phyloP scores from a whole-genome alignment of 2,888 invertebrate genomes.

The Drosophila meridiana region DNA sequence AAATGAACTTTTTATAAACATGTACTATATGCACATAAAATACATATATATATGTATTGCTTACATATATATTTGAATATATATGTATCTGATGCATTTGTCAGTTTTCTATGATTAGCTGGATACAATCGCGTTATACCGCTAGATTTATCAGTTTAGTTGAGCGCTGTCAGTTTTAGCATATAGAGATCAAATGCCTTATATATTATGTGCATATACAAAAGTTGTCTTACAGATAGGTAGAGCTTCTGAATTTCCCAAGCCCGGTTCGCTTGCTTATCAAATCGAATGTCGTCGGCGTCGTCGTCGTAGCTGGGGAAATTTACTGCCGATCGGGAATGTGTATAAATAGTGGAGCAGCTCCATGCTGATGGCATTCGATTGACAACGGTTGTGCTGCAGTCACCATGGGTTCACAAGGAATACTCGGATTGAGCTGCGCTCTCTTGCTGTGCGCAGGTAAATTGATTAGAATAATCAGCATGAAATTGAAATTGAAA shows the following conservation, averaged over 20 bases:
- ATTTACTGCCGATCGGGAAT: constrained; percentile 8
- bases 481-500: not conserved
- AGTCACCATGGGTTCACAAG: constrained; percentile 34
- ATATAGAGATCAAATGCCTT: constrained; percentile 13
- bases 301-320: constrained; percentile 29
- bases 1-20: not conserved
- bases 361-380: constrained; percentile 22
- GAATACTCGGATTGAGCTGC: constrained; percentile 33
- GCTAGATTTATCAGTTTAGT: constrained; percentile 16
- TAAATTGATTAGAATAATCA: constrained; percentile 9
- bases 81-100: not conserved
- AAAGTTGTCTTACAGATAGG: constrained; percentile 2
- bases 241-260: constrained; percentile 43
- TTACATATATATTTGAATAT: not conserved
- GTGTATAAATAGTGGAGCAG: constrained; percentile 38
- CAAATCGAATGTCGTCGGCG: constrained; percentile 27
- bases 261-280: constrained; percentile 39
- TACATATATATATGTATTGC: not conserved
- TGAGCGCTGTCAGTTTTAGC: constrained; percentile 23
- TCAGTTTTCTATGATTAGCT: constrained; percentile 4
- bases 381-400: not conserved
- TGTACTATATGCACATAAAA: not conserved
- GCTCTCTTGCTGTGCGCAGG: constrained; percentile 41
- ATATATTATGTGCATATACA: constrained; percentile 12
- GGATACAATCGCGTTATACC: not conserved